Evolutionary conservation across 1,140 invertebrate genomes (phyloP).

Genomic region (Euglossa dilemma): DNA sequence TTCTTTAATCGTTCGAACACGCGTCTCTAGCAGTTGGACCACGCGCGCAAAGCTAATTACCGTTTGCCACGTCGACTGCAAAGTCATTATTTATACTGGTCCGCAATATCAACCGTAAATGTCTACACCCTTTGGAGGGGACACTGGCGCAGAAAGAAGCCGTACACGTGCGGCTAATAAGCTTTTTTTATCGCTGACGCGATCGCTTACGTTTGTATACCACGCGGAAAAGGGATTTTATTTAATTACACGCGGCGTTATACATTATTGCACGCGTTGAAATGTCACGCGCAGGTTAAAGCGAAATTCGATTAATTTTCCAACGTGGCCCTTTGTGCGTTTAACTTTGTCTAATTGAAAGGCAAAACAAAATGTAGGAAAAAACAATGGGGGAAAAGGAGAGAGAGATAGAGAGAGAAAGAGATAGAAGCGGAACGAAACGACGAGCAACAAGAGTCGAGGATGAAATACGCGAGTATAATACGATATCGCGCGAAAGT

Average conservation of each 20-base stretch:
- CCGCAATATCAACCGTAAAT: constrained; percentile 51
- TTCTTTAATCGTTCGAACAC: not conserved
- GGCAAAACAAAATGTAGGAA: not conserved
- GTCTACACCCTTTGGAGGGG: constrained; percentile 38
- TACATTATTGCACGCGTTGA: constrained; percentile 29
- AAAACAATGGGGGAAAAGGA: not conserved
- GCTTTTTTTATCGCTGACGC: constrained; percentile 59
- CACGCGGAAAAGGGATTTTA: constrained; percentile 32
- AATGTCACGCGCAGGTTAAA: constrained; percentile 9
- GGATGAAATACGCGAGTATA: not conserved
- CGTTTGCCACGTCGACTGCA: constrained; percentile 34
- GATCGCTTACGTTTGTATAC: constrained; percentile 51
- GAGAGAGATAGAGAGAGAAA: not conserved
- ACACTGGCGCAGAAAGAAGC: constrained; percentile 44
- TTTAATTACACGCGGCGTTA: constrained; percentile 54
- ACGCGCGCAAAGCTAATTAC: constrained; percentile 53
- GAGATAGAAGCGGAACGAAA: not conserved
- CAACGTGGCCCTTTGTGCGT: not conserved
- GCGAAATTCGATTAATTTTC: constrained; percentile 32
- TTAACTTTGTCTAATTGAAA: constrained; percentile 23
- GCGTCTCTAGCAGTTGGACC: constrained; percentile 16
- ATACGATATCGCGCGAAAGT: not conserved
- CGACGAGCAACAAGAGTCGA: not conserved
- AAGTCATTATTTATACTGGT: constrained; percentile 59
- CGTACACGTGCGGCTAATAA: constrained; percentile 66